These are phyloP conservation scores for Tiphia femorata DNA, from an alignment of 2,888 invertebrate genomes.

Conservation along the genomic window DNA sequence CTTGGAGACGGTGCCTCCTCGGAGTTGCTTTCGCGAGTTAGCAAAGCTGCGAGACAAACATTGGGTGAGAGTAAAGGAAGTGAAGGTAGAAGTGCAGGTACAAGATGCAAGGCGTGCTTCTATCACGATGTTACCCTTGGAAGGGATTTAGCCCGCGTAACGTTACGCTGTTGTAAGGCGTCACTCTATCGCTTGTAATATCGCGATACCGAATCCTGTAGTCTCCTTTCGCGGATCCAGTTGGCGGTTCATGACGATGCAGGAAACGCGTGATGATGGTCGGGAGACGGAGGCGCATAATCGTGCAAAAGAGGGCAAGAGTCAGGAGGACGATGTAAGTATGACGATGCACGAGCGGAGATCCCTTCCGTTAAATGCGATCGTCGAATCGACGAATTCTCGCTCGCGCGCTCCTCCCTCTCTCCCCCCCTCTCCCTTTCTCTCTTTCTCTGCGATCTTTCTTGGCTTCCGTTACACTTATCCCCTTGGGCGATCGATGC, in stretches of 20 bases:
- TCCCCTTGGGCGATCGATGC: no score
- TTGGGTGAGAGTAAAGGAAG: no score
- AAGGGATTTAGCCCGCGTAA: conserved; percentile 49
- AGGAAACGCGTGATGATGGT: conserved; percentile 51
- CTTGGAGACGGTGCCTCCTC: no score
- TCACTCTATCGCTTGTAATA: conserved; percentile 48
- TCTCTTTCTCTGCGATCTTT: not conserved
- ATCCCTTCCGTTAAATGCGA: not conserved
- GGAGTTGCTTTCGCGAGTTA: no score
- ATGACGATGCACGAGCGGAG: not conserved
- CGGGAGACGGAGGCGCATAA: conserved; percentile 38
- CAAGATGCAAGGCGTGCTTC: conserved; percentile 36
- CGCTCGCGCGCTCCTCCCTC: not conserved
- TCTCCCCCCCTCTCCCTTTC: not conserved
- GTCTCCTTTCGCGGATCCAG: no score
- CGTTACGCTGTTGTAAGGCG: conserved; percentile 60
- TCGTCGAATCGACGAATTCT: not conserved
- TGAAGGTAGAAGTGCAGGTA: not conserved
- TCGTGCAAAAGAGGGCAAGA: conserved; percentile 25
- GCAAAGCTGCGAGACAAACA: no score
- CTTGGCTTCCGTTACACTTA: not conserved
- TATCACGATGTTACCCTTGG: conserved; percentile 23
- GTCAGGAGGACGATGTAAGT: conserved; percentile 59
- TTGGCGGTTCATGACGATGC: conserved; percentile 49
- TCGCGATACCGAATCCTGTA: no score